These are phyloP conservation scores for Furcula furcula DNA, from an alignment of 2,888 invertebrate genomes.

Conservation along the genomic window DNA sequence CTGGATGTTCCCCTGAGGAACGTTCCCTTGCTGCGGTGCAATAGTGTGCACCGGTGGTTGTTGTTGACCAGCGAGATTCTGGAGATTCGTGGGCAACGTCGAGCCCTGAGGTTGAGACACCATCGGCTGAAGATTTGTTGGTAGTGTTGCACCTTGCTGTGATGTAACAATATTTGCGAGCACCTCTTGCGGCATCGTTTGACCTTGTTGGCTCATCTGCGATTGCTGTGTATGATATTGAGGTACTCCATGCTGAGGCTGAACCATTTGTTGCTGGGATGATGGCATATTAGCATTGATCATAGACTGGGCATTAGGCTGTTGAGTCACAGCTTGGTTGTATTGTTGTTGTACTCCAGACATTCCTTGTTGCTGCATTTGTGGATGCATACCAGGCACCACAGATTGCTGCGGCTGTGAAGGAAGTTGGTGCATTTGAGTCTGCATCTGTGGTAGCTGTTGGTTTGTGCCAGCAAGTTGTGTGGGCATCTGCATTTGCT, in stretches of 20 bases:
- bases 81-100: slow-evolving; percentile 83
- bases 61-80: slow-evolving; percentile 74
- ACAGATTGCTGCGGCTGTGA: slow-evolving; percentile 77
- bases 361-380: slow-evolving; percentile 74
- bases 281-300: slow-evolving; percentile 71
- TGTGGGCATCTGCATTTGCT: slow-evolving; percentile 75
- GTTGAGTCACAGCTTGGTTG: slow-evolving; percentile 75
- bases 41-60: slow-evolving; percentile 70
- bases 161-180: slow-evolving; percentile 74
- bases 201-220: slow-evolving; percentile 75
- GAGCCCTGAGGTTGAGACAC: slow-evolving; percentile 79
- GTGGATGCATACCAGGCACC: slow-evolving; percentile 75
- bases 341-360: slow-evolving; percentile 78
- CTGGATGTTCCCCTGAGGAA: slow-evolving; percentile 82
- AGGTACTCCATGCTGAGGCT: slow-evolving; percentile 73
- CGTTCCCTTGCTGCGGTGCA: slow-evolving; percentile 77
- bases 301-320: slow-evolving; percentile 68
- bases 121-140: slow-evolving; percentile 71
- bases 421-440: slow-evolving; percentile 75
- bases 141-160: slow-evolving; percentile 74
- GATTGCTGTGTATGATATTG: slow-evolving; percentile 77
- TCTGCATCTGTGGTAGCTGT: slow-evolving; percentile 78
- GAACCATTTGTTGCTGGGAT: slow-evolving; percentile 74
- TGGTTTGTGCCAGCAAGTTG: slow-evolving; percentile 69
- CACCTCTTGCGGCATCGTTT: slow-evolving; percentile 74